These are phyloP conservation scores for Vulpes vulpes DNA, from an alignment of 2,113 vertebrate species.

Conservation along the genomic window DNA sequence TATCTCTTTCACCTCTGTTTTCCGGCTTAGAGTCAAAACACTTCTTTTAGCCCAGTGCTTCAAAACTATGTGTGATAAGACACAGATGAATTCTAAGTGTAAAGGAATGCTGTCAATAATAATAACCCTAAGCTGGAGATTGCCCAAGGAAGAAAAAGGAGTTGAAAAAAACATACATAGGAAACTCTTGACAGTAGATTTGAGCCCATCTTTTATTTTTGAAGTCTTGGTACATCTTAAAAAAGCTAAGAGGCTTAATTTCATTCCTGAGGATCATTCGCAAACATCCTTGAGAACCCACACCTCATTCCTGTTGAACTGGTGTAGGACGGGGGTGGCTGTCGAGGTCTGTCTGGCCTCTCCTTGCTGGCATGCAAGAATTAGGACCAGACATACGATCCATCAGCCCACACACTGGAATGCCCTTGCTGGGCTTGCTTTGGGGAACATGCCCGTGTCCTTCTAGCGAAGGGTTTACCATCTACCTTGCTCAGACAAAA, in stretches of 20 bases:
- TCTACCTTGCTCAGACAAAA: background rate
- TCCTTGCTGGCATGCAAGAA: background rate
- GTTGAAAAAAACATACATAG: background rate
- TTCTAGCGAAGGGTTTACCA: background rate
- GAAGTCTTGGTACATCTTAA: background rate
- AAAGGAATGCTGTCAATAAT: background rate
- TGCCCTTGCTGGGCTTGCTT: background rate
- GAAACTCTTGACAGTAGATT: background rate
- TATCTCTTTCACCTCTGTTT: background rate
- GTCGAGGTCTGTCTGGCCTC: background rate
- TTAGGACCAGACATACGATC: background rate
- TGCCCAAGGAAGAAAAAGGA: background rate
- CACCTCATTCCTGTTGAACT: slow-evolving; percentile 22
- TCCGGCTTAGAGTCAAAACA: background rate
- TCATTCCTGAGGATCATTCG: slow-evolving; percentile 34
- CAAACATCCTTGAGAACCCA: background rate
- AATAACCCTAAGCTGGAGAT: background rate
- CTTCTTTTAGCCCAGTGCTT: background rate
- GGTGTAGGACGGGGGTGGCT: background rate
- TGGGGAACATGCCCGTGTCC: background rate
- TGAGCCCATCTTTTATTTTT: background rate
- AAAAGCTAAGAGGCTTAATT: slow-evolving; percentile 42
- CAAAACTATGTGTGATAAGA: background rate
- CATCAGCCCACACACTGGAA: no score
- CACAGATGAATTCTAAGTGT: background rate